These are phyloP conservation scores for Mormyrus lacerda DNA, from an alignment of 2,113 vertebrate genomes.

Conservation along the genomic window DNA sequence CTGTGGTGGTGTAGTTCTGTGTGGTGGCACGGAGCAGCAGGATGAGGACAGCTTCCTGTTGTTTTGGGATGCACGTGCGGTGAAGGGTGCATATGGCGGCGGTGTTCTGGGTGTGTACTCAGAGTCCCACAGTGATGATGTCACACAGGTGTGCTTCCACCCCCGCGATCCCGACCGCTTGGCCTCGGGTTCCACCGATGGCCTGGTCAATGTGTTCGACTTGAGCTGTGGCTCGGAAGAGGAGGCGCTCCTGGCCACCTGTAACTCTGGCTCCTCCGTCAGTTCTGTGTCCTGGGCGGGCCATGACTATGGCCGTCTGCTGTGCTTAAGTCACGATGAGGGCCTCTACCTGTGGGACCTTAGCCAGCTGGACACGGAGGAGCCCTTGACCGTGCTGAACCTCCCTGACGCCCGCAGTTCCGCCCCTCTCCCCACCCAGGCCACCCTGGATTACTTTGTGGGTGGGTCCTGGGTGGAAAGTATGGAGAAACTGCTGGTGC, in stretches of 20 bases:
- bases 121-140: slow-evolving; percentile 87
- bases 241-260: slow-evolving; percentile 77
- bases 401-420: slow-evolving; percentile 62
- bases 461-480: slow-evolving; percentile 75
- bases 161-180: slow-evolving; percentile 67
- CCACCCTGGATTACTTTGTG: slow-evolving; percentile 71
- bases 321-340: slow-evolving; percentile 79
- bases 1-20: slow-evolving; percentile 69
- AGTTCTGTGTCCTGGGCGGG: slow-evolving; percentile 76
- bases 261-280: slow-evolving; percentile 78
- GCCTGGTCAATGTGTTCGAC: slow-evolving; percentile 89
- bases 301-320: slow-evolving; percentile 60
- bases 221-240: slow-evolving; percentile 75
- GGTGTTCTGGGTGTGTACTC: slow-evolving; percentile 76
- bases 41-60: slow-evolving; percentile 72
- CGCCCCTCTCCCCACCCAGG: slow-evolving; percentile 14
- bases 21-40: slow-evolving; percentile 81
- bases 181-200: slow-evolving; percentile 78
- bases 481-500: slow-evolving; percentile 61
- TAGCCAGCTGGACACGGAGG: slow-evolving; percentile 66
- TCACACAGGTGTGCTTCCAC: slow-evolving; percentile 86
- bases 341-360: slow-evolving; percentile 89
- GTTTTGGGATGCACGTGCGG: slow-evolving; percentile 82
- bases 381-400: slow-evolving; percentile 65
- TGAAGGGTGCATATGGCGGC: slow-evolving; percentile 23